Base-by-base conservation (phyloP, 2,113 vertebrate genomes). In the Myrmecophaga tridactyla region DNA sequence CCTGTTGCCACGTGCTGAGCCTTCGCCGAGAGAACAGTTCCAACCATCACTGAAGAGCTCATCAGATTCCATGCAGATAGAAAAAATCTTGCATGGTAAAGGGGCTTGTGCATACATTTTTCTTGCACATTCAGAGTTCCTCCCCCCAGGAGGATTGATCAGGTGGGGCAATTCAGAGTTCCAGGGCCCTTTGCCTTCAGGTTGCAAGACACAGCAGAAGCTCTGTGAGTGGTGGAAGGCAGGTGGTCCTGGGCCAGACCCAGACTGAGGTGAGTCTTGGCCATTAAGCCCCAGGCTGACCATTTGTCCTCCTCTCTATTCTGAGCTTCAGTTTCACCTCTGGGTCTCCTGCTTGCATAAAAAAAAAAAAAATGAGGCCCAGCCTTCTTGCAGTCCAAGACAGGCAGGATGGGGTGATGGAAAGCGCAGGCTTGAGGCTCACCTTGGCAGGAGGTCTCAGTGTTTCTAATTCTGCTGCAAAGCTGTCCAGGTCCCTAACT, bases 381-480 rank as follows among this genome's bases (percentile, higher is more conserved):
- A 14, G 78, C 34, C 39, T 36, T 3, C 4, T 0, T 4, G 2
- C 7, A 43, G 51, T 29, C 60, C n/a, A 6, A 23, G 1, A 7
- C 29, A 31, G 62, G 62, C 15, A 21, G 13, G 15, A 27, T 25
- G 3, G 17, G 29, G 5, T 12, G 15, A 34, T n/a, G 15, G 41
- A 17, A 73, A 75, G 34, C 4, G 7, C 27, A 67, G 39, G 18
- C 34, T 15, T 34, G 15, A 20, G 43, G 46, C 72, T 84, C 11
- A 34, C 63, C 21, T 39, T n/a, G n/a, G 29, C 3, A 1, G 18
- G 29, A 14, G 48, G 13, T 36, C 69, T 62, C n/a, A 29, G n/a
- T 53, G 10, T 46, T 56, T 85, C 53, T 27, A 13, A 10, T 63
- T 70, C 15, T 81, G 48, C 67, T 21, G 25, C 63, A 72, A 58